These are phyloP conservation scores for Geodia barretti DNA, from an alignment of 37 sponge, comb jelly and placozoan genomes.

Conservation along the genomic window DNA sequence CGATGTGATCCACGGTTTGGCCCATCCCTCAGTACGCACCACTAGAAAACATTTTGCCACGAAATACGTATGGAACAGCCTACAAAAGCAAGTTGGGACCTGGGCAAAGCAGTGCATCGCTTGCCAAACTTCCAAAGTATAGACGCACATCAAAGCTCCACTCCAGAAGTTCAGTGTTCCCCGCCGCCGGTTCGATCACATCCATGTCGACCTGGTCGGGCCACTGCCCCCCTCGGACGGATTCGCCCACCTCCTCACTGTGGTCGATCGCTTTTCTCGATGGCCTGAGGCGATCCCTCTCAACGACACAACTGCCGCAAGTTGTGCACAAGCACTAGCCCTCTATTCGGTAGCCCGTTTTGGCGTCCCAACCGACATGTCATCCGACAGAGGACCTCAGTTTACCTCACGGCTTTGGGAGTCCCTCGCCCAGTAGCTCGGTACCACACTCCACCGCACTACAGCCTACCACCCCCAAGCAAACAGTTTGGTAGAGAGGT, in stretches of 20 bases:
- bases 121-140: conserved; percentile 25
- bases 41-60: conserved; percentile 14
- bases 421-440: conserved; percentile 10
- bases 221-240: conserved; percentile 40
- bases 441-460: conserved; percentile 25
- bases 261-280: conserved; percentile 38
- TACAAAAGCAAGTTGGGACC: conserved; percentile 18
- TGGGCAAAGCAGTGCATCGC: conserved; percentile 31
- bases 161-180: conserved; percentile 6
- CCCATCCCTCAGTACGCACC: conserved; percentile 23
- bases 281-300: conserved; percentile 51
- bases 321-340: conserved; percentile 26
- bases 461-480: conserved; percentile 52
- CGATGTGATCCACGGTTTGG: conserved; percentile 27
- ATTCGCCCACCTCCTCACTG: conserved; percentile 24
- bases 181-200: conserved; percentile 16
- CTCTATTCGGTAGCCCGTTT: conserved; percentile 25
- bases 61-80: conserved; percentile 18
- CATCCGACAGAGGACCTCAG: conserved; percentile 38
- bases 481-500: conserved; percentile 36
- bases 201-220: conserved; percentile 34
- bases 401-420: conserved; percentile 50
- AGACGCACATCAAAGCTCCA: conserved; percentile 2
- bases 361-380: conserved; percentile 27
- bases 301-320: conserved; percentile 24